A percentile compares a stretch with the other conserved stretches of the same genome.
phyloP scores from a whole-genome alignment of 1,140 invertebrate genomes.

The Tribolium madens region DNA sequence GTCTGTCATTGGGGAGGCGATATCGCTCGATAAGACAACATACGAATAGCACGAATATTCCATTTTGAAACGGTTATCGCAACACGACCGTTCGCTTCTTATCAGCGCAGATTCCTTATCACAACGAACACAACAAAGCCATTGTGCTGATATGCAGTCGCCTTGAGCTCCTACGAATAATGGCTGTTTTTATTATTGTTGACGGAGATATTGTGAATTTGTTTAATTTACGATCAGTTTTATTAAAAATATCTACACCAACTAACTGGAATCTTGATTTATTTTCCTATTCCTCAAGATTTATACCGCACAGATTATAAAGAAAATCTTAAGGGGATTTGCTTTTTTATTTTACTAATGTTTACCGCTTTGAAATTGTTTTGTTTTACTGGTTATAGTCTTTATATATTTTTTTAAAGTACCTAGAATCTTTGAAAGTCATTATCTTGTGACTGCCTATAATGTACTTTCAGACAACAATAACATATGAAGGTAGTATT shows the following conservation, averaged over 20 bases:
- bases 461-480: too few relatives aligned
- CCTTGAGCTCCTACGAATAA: slow-evolving; percentile 49
- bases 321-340: background rate
- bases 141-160: slow-evolving; percentile 58
- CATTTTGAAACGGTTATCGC: slow-evolving; percentile 63
- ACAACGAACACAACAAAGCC: slow-evolving; percentile 61
- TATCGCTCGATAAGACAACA: slow-evolving; percentile 56
- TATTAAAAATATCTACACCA: background rate
- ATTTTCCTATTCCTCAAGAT: background rate
- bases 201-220: slow-evolving; percentile 23
- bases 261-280: background rate
- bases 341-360: too few relatives aligned
- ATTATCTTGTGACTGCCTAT: too few relatives aligned
- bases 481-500: too few relatives aligned
- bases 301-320: background rate
- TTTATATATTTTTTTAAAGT: too few relatives aligned
- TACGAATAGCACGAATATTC: slow-evolving; percentile 63
- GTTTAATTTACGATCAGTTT: slow-evolving; percentile 8
- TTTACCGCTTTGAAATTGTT: too few relatives aligned
- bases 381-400: too few relatives aligned
- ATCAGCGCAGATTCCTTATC: slow-evolving; percentile 63
- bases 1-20: slow-evolving; percentile 58
- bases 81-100: slow-evolving; percentile 60
- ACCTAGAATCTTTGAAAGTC: too few relatives aligned
- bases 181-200: slow-evolving; percentile 43